phyloP scores from a whole-genome alignment of 2,888 invertebrate species.

The Dryobota labecula region DNA sequence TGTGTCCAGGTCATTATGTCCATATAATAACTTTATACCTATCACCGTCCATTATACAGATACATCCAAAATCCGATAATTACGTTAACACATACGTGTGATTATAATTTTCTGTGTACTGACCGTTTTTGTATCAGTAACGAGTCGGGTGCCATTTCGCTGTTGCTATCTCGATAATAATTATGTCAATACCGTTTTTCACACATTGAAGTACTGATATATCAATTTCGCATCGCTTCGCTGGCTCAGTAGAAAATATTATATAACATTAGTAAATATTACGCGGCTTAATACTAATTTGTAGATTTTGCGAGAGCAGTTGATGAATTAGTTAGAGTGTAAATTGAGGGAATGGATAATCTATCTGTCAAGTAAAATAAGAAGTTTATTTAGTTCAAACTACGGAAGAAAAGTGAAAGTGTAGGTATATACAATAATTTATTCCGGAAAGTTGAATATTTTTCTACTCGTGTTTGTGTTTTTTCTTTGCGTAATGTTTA shows the following conservation, averaged over 20 bases:
- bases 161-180: slow-evolving; percentile 66
- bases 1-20: slow-evolving; percentile 36
- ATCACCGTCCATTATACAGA: slow-evolving; percentile 50
- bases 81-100: slow-evolving; percentile 71
- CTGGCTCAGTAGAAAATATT: neutral
- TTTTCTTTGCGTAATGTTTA: too few species aligned
- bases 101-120: slow-evolving; percentile 71
- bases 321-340: neutral
- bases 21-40: slow-evolving; percentile 40
- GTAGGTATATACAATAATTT: neutral
- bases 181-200: slow-evolving; percentile 32
- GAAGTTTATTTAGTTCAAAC: neutral
- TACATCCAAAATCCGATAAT: slow-evolving; percentile 60
- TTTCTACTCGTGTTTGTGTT: too few species aligned
- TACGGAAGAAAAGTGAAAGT: neutral
- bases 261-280: neutral
- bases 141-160: slow-evolving; percentile 71
- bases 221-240: slow-evolving; percentile 5
- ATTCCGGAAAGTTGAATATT: neutral
- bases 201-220: slow-evolving; percentile 16
- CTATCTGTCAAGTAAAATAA: neutral
- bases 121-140: slow-evolving; percentile 72
- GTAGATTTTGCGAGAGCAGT: neutral
- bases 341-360: neutral
- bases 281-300: neutral